A percentile compares a stretch with the other conserved stretches of the same genome.
phyloP scores from a whole-genome alignment of 2,888 invertebrate species.

The Platynereis dumerilii region DNA sequence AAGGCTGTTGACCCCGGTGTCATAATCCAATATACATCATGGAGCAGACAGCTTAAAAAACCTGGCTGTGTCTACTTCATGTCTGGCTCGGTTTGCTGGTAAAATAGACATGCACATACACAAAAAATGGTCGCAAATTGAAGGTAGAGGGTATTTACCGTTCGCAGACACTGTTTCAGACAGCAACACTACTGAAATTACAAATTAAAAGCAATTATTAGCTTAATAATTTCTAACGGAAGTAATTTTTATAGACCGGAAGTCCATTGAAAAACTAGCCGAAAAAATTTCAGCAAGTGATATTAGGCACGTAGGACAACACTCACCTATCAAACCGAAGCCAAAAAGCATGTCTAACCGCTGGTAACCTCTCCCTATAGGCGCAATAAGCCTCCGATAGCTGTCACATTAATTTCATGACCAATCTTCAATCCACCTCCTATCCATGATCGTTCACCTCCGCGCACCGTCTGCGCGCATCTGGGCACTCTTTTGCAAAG shows the following conservation, averaged over 20 bases:
- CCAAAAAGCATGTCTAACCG: slow-evolving; percentile 48
- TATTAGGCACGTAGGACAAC: slow-evolving; percentile 11
- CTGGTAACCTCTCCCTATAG: too few species aligned
- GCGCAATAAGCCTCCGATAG: not conserved
- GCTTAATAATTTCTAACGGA: slow-evolving; percentile 37
- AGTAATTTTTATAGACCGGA: slow-evolving; percentile 43
- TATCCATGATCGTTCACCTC: not conserved
- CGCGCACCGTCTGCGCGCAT: slow-evolving; percentile 27
- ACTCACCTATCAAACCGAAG: slow-evolving; percentile 51
- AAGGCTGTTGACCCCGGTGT: too few species aligned
- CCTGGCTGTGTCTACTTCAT: too few species aligned
- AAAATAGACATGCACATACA: too few species aligned
- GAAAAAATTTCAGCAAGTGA: slow-evolving; percentile 9
- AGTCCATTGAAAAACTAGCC: slow-evolving; percentile 26
- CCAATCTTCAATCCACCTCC: not conserved
- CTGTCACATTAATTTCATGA: not conserved
- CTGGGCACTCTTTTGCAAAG: not conserved
- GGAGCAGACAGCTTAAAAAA: too few species aligned
- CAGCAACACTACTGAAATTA: slow-evolving; percentile 47
- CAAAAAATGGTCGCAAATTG: too few species aligned
- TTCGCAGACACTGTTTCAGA: slow-evolving; percentile 50
- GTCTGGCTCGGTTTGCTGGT: too few species aligned
- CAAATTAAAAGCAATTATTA: slow-evolving; percentile 35
- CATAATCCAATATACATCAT: too few species aligned
- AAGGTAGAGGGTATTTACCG: slow-evolving; percentile 41